A percentile compares a stretch with the other conserved stretches of the same genome.
phyloP scores from a whole-genome alignment of 2,797 vertebrate species.

The Numenius phaeopus region DNA sequence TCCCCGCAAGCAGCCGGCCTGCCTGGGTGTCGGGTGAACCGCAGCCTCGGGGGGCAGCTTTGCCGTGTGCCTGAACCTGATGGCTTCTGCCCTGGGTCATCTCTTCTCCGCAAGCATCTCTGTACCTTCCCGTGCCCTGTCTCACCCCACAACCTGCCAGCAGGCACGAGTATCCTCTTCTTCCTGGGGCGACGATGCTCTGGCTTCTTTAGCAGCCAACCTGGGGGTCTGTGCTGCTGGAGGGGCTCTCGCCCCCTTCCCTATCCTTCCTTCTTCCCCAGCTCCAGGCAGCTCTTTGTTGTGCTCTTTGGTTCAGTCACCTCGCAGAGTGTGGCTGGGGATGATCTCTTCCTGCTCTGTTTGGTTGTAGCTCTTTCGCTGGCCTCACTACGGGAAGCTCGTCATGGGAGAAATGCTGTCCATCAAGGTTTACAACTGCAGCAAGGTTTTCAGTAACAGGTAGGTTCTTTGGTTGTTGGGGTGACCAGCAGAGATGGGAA shows the following conservation, averaged over 20 bases:
- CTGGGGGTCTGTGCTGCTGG: neutral
- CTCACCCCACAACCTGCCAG: too few species aligned
- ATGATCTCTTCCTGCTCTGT: neutral
- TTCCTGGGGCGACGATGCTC: neutral
- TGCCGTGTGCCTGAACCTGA: neutral
- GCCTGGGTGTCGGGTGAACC: neutral
- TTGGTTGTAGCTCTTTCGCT: conserved; percentile 85
- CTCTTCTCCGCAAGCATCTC: neutral
- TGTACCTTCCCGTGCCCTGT: fast-evolving
- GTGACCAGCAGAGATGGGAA: neutral
- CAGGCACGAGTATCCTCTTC: neutral
- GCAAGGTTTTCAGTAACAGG: conserved; percentile 92
- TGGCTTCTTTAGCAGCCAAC: neutral
- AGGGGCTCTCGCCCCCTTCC: neutral
- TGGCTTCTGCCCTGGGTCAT: neutral
- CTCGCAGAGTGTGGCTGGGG: neutral
- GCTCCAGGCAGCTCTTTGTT: neutral
- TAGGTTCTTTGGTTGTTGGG: conserved; percentile 53
- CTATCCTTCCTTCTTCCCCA: neutral
- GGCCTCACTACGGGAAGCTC: conserved; percentile 91
- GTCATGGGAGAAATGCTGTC: conserved; percentile 84
- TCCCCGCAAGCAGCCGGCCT: too few species aligned
- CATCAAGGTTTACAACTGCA: conserved; percentile 91
- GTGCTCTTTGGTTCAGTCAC: fast-evolving
- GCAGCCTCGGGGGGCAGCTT: neutral